Evolutionary conservation across 2,888 invertebrate species (phyloP), one percentile per base, ranked within the genome.

Genomic region (Dynastes grantii): DNA sequence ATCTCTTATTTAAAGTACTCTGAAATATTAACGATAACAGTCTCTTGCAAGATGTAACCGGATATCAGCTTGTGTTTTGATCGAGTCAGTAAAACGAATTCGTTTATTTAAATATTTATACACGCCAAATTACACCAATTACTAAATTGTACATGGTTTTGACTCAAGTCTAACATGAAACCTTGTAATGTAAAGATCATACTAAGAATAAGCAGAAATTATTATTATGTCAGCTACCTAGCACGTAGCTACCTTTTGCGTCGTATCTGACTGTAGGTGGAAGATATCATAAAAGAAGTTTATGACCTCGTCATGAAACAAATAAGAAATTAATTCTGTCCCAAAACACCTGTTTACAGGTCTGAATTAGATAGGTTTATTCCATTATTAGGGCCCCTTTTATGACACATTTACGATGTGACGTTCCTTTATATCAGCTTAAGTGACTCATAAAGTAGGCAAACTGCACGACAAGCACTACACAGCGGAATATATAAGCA

Each of bases 291-390:
- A 68, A 68, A 51, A 29, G 27, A 61, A 45, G 11, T 27, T 75
- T 75, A 75, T 75, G 45, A 63, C 61, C 61, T 9, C 45, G 22
- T 75, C 61, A 61, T 61, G 73, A 45, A 45, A 45, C 61, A 75
- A 75, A 75, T 75, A 75, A 75, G 61, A 75, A 75, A 61, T 75
- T 75, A 75, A 75, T 75, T 61, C 45, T 22, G 45, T 75, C 61
- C 73, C 73, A 75, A 61, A 61, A 61, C 73, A 75, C 73, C 73
- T 75, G 73, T 75, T 75, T 73, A 73, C 58, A 58, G 58, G 73
- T 58, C 73, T 58, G 73, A 73, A 73, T 73, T 75, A 75, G 73
- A 75, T 75, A 75, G 73, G 73, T 75, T 75, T 75, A 75, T 75
- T 75, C 22, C 73, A 75, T 75, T 75, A 75, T 75, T 75, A 75